phyloP scores from a whole-genome alignment of 2,113 vertebrate genomes.

The Pteruthius melanotis region DNA sequence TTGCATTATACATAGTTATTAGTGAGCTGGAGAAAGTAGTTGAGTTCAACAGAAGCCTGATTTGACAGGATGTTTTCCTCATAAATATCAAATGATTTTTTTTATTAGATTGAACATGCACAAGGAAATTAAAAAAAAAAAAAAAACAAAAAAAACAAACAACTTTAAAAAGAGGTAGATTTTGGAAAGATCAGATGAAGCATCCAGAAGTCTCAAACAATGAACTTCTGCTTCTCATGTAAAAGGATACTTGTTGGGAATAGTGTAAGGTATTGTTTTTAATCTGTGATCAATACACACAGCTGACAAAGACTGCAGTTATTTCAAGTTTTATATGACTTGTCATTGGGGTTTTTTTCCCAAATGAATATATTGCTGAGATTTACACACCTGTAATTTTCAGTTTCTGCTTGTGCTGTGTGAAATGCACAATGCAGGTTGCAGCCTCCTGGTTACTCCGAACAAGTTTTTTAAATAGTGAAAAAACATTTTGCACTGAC shows the following conservation, averaged over 20 bases:
- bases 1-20: neutral
- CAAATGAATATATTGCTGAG: neutral
- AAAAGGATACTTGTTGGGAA: neutral
- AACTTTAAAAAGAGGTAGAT: neutral
- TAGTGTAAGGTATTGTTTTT: neutral
- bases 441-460: neutral
- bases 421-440: neutral
- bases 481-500: neutral
- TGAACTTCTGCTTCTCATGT: neutral
- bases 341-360: neutral
- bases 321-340: neutral
- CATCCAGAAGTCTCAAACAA: neutral
- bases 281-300: neutral
- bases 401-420: neutral
- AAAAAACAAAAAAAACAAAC: no score
- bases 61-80: neutral
- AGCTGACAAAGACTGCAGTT: neutral
- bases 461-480: neutral
- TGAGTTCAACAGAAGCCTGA: neutral
- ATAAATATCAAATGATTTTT: neutral
- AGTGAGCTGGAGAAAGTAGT: neutral
- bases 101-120: neutral
- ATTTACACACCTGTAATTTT: neutral
- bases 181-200: neutral
- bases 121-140: neutral